Base-by-base conservation (phyloP, 2,797 vertebrate genomes). In the Neopelma chrysocephalum region DNA sequence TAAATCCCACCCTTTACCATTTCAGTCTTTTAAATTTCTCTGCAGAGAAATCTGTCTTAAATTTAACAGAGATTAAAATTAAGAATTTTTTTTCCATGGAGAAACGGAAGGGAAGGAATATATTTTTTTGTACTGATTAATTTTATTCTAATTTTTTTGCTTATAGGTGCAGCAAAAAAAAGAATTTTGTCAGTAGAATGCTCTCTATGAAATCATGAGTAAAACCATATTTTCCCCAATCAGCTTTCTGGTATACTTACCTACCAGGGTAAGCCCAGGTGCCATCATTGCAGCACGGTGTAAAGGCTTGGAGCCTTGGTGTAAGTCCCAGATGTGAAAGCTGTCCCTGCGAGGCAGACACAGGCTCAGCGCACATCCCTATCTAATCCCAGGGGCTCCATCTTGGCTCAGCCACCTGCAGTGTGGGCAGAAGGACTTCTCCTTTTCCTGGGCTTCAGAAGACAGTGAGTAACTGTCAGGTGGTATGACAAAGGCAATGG, bases 251-350 rank as follows among this genome's bases (percentile, higher is more conserved):
- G 32, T 31, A 32, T 29, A n/a, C 50, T 71, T 3, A 2, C 34
- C 22, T 57, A 27, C 36, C 6, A 9, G 27, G 5, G 3, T 34
- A 47, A 60, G 34, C 5, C 14, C 32, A 10, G 19, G 11, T 68
- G 22, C 32, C 3, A 2, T 40, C 22, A 25, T 29, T n/a, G 23
- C 25, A 78, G 69, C 31, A 15, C 0, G 3, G 17, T 0, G 2
- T 23, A 32, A 58, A 72, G 36, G 11, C 66, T 57, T 92, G 58
- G 77, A 89, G 72, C n/a, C 17, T 45, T 48, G 43, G 17, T 69
- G 11, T 32, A 22, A 50, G 50, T 22, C 29, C 27, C 27, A 31
- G 21, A 3, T 12, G 21, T n/a, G 58, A n/a, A 61, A 75, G 38
- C 34, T 72, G 57, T 36, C 53, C 34, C 75, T 53, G 66, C 47